Evolutionary conservation across 2,113 vertebrate genomes (phyloP).

Genomic region (Aldabrachelys gigantea): DNA sequence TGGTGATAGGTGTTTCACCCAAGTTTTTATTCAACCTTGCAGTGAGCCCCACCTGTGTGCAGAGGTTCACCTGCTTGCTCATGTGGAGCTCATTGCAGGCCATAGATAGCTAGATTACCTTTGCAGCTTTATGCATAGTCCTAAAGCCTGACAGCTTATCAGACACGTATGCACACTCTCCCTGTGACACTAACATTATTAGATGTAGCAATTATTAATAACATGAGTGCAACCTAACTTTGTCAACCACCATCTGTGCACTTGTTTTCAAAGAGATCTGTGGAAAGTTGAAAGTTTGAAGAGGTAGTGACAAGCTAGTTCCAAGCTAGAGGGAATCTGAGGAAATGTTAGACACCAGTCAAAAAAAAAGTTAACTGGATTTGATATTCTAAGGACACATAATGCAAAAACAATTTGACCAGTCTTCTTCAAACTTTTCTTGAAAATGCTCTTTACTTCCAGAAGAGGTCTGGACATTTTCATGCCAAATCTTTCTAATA

Average conservation of each 20-base stretch:
- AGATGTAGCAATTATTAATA: background rate
- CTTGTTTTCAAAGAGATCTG: background rate
- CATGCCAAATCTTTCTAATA: background rate
- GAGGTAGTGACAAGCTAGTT: background rate
- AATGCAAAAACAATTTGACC: background rate
- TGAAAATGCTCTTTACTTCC: background rate
- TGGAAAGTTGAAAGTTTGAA: background rate
- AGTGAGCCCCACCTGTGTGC: background rate
- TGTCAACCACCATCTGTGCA: background rate
- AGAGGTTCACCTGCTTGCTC: background rate
- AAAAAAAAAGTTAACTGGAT: too few relatives aligned
- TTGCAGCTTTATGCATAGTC: background rate
- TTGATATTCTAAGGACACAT: background rate
- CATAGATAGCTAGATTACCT: background rate
- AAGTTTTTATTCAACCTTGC: background rate
- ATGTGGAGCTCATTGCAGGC: background rate
- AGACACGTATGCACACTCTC: background rate
- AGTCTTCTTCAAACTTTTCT: background rate
- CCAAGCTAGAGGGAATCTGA: background rate
- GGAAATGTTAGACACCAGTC: background rate
- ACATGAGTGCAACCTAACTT: background rate
- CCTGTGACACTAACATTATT: fast-evolving
- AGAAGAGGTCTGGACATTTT: background rate
- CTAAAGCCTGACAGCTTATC: background rate
- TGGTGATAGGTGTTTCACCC: constrained; percentile 13